These are phyloP conservation scores for Caenorhabditis latens DNA, from an alignment of 1,140 invertebrate species.

Conservation along the genomic window DNA sequence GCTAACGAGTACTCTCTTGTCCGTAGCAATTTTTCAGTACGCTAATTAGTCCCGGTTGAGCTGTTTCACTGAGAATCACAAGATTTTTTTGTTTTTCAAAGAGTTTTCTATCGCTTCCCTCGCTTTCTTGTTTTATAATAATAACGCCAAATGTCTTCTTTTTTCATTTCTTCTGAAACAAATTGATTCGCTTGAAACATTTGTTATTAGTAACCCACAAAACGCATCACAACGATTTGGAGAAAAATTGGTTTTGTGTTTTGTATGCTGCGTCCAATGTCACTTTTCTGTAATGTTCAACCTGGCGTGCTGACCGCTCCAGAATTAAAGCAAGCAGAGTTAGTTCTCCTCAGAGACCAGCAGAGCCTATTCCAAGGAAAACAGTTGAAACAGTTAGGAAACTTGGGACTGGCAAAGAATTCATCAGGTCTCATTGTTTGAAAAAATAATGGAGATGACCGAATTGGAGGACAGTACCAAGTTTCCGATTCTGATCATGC, in stretches of 20 bases:
- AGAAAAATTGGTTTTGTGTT: too few relatives aligned
- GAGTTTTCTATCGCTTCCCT: conserved; percentile 16
- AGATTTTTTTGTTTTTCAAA: neutral
- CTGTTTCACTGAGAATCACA: conserved; percentile 6
- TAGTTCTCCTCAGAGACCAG: too few relatives aligned
- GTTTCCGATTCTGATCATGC: conserved; percentile 45
- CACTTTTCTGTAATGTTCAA: too few relatives aligned
- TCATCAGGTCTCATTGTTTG: too few relatives aligned
- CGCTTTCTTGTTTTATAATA: neutral
- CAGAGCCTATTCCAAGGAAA: too few relatives aligned
- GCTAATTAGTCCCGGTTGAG: conserved; percentile 43
- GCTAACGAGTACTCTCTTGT: conserved; percentile 11
- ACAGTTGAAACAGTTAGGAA: too few relatives aligned
- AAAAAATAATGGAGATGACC: too few relatives aligned
- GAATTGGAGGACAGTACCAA: conserved; percentile 32
- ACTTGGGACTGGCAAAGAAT: too few relatives aligned
- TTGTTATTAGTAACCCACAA: neutral
- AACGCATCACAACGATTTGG: too few relatives aligned
- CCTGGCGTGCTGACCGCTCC: too few relatives aligned
- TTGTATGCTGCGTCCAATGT: too few relatives aligned
- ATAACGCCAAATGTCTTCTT: neutral
- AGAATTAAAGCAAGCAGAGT: too few relatives aligned
- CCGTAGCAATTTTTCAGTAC: conserved; percentile 13
- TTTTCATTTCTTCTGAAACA: neutral
- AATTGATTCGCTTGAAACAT: conserved; percentile 5